Percentiles rank a stretch among this genome's conserved stretches.
Conservation (phyloP, 1,140 invertebrate species). For the Nephotettix cincticeps region DNA sequence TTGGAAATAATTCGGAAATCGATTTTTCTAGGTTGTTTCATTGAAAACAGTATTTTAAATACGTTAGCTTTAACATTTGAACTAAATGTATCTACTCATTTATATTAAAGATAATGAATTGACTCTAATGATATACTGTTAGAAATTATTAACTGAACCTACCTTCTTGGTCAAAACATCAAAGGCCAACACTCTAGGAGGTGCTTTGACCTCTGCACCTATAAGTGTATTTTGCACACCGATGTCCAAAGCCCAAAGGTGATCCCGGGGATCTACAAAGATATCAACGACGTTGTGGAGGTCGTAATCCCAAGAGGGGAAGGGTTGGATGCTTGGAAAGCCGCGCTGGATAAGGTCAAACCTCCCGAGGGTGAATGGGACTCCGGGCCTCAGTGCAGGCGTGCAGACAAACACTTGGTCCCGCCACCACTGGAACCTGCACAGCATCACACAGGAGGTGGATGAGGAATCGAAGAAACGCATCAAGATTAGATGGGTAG, state of each 20-base stretch:
- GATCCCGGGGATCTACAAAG: constrained; percentile 55
- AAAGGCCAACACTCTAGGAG: constrained; percentile 66
- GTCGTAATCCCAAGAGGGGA: constrained; percentile 62
- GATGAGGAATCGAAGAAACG: too few relatives aligned
- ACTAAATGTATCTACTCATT: too few relatives aligned
- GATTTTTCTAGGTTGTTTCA: too few relatives aligned
- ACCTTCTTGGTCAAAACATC: constrained; percentile 56
- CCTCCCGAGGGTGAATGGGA: constrained; percentile 61
- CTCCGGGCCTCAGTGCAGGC: constrained; percentile 58
- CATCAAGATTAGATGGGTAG: too few relatives aligned
- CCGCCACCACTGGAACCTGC: constrained; percentile 56
- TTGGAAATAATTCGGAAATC: too few relatives aligned
- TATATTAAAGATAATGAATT: too few relatives aligned
- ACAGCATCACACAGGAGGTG: too few relatives aligned
- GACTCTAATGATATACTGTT: too few relatives aligned
- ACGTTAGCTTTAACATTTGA: too few relatives aligned
- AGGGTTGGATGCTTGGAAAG: constrained; percentile 52
- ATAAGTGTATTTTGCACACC: constrained; percentile 65
- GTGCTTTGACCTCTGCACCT: constrained; percentile 59
- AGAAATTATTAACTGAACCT: neutral
- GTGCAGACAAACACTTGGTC: constrained; percentile 57
- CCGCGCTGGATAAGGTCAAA: constrained; percentile 52
- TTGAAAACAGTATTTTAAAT: too few relatives aligned
- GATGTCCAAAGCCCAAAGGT: constrained; percentile 67
- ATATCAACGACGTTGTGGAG: constrained; percentile 63